Evolutionary conservation across 2,113 vertebrate genomes (phyloP).

Genomic region (Megaceryle maxima): DNA sequence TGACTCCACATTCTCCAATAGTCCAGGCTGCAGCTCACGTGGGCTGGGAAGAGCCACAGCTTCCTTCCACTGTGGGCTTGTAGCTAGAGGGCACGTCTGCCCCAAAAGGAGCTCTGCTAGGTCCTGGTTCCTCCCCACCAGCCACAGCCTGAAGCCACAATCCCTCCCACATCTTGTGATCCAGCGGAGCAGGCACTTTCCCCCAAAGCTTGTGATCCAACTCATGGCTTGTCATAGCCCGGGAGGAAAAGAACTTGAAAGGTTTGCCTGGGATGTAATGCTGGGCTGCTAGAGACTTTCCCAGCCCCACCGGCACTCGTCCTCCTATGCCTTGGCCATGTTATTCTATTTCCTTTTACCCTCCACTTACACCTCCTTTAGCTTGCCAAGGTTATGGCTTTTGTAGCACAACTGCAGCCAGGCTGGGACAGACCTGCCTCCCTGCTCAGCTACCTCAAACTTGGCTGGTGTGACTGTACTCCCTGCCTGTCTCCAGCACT

Average conservation of each 20-base stretch:
- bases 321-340: not conserved
- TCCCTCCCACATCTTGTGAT: not conserved
- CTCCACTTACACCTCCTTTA: not conserved
- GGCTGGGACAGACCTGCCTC: not conserved
- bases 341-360: not conserved
- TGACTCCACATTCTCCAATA: not conserved
- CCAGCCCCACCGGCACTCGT: not conserved
- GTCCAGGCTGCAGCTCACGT: not conserved
- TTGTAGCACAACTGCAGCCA: not conserved
- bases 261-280: not conserved
- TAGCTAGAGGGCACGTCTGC: not conserved
- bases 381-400: not conserved
- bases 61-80: not conserved
- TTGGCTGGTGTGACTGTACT: not conserved
- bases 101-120: not conserved
- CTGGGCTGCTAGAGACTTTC: not conserved
- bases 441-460: not conserved
- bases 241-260: conserved; percentile 28
- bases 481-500: not conserved
- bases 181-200: not conserved
- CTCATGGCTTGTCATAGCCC: not conserved
- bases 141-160: not conserved
- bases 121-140: not conserved
- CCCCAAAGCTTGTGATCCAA: not conserved
- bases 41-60: not conserved